Percentiles rank a stretch among this genome's conserved stretches.
Evolutionary conservation across 1,140 invertebrate species (phyloP).

Genomic region (Anadara kagoshimensis): DNA sequence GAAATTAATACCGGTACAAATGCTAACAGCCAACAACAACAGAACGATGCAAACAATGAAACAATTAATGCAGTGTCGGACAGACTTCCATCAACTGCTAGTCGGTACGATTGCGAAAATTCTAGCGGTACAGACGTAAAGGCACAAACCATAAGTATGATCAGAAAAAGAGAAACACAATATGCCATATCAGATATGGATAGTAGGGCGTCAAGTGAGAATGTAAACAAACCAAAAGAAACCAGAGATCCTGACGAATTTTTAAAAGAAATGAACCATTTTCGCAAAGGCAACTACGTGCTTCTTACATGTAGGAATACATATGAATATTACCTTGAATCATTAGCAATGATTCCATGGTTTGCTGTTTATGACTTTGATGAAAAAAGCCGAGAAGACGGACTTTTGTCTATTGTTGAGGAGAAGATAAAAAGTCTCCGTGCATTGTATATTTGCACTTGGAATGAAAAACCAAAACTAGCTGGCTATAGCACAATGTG

Average conservation of each 20-base stretch:
- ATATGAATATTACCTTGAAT: constrained; percentile 21
- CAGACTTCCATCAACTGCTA: too few relatives aligned
- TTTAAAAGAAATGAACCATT: constrained; percentile 15
- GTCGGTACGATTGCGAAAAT: too few relatives aligned
- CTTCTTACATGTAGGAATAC: constrained; percentile 1
- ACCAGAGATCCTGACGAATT: constrained; percentile 3
- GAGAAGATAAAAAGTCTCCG: constrained; percentile 27
- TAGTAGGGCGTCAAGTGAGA: too few relatives aligned
- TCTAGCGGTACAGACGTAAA: too few relatives aligned
- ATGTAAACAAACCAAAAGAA: neutral
- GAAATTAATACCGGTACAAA: too few relatives aligned
- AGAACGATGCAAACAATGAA: too few relatives aligned
- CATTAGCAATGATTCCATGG: constrained; percentile 39
- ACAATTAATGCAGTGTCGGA: too few relatives aligned
- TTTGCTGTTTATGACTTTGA: constrained; percentile 48
- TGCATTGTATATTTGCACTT: constrained; percentile 32
- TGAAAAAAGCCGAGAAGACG: constrained; percentile 25
- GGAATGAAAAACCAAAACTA: constrained; percentile 34
- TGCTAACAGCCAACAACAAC: too few relatives aligned
- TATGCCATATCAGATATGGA: too few relatives aligned
- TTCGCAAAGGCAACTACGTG: constrained; percentile 8
- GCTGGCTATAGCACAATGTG: constrained; percentile 40
- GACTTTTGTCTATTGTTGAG: constrained; percentile 33
- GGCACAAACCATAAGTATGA: too few relatives aligned
- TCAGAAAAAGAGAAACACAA: too few relatives aligned